These are phyloP conservation scores for Drosophila diplacantha DNA, from an alignment of 2,888 invertebrate genomes.

Conservation along the genomic window DNA sequence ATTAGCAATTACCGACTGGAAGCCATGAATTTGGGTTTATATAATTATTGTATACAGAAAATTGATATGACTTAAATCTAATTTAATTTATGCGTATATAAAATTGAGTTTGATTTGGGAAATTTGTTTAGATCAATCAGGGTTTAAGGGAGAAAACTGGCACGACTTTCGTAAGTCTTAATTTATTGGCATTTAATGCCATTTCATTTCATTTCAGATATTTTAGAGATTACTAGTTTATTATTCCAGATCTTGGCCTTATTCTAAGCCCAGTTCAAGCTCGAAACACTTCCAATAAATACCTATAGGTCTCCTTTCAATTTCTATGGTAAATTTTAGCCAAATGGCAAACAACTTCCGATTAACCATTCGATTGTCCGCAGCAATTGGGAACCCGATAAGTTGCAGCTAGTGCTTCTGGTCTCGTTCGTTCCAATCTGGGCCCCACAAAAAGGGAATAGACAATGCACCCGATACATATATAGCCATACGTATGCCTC, in stretches of 20 bases:
- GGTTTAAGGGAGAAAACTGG: too few relatives aligned
- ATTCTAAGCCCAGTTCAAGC: not conserved
- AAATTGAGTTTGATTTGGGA: not conserved
- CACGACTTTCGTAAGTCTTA: too few relatives aligned
- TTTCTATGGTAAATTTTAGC: conserved; percentile 13
- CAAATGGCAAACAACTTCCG: conserved; percentile 34
- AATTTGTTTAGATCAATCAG: too few relatives aligned
- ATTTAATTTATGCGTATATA: not conserved
- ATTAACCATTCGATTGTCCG: conserved; percentile 42
- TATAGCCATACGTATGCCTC: not conserved
- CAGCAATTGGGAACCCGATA: conserved; percentile 38
- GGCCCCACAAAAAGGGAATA: conserved; percentile 50
- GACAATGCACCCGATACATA: conserved; percentile 33
- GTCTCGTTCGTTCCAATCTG: conserved; percentile 54
- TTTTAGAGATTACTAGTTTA: too few relatives aligned
- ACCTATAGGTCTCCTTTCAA: not conserved
- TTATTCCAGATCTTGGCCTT: not conserved
- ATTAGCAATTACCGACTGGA: conserved; percentile 5
- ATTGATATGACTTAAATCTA: not conserved
- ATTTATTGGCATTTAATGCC: too few relatives aligned
- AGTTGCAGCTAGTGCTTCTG: conserved; percentile 27
- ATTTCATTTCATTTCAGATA: too few relatives aligned
- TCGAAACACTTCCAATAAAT: not conserved
- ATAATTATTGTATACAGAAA: not conserved
- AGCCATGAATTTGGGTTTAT: not conserved